These are phyloP conservation scores for Argynnis bischoffii DNA, from an alignment of 2,888 invertebrate species.

Conservation along the genomic window DNA sequence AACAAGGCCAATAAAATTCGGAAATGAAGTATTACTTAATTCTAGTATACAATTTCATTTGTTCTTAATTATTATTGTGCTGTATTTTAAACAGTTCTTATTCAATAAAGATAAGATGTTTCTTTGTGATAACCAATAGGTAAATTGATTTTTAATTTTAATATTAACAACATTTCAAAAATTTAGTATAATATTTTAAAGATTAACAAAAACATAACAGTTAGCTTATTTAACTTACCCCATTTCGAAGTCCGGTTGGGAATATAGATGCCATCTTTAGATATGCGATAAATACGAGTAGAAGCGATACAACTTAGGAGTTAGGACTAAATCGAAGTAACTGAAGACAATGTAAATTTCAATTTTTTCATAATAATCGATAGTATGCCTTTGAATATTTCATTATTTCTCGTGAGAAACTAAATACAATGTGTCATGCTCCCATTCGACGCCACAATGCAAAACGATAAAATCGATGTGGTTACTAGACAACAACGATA, in stretches of 20 bases:
- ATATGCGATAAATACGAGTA: not conserved
- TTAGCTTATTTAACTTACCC: conserved; percentile 51
- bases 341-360: not conserved
- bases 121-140: too few relatives aligned
- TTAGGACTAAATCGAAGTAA: not conserved
- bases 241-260: conserved; percentile 65
- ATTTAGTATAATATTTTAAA: not conserved
- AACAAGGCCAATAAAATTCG: conserved; percentile 55
- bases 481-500: conserved; percentile 70
- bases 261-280: conserved; percentile 65
- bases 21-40: conserved; percentile 36
- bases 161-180: too few relatives aligned
- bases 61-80: conserved; percentile 5
- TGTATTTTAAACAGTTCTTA: not conserved
- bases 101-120: too few relatives aligned
- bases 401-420: conserved; percentile 33
- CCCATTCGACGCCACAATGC: conserved; percentile 31
- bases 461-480: conserved; percentile 62
- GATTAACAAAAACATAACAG: too few relatives aligned
- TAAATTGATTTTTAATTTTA: too few relatives aligned
- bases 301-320: not conserved
- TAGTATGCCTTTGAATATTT: conserved; percentile 15
- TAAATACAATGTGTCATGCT: conserved; percentile 28
- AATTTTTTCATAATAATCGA: conserved; percentile 1
- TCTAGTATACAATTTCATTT: conserved; percentile 23